phyloP scores from a whole-genome alignment of 2,797 vertebrate species.

The Peromyscus attwateri region DNA sequence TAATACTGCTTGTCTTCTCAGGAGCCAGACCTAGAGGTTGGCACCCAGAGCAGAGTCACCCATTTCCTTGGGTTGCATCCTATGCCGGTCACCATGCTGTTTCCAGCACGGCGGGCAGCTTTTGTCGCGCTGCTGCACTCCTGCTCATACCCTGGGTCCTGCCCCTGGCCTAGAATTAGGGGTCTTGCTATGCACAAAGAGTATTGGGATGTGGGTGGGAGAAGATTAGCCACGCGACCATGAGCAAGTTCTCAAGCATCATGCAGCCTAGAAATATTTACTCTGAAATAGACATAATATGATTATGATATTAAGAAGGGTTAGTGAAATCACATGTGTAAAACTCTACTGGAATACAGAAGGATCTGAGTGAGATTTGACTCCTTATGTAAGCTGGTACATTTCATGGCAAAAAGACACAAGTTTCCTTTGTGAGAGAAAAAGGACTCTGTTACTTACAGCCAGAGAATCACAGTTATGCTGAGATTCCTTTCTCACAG shows the following conservation, averaged over 20 bases:
- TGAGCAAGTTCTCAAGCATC: not conserved
- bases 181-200: not conserved
- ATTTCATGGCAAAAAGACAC: not conserved
- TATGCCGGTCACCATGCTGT: not conserved
- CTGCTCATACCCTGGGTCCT: accelerated
- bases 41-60: not conserved
- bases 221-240: not conserved
- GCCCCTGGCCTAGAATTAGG: not conserved
- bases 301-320: not conserved
- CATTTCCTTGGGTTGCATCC: not conserved
- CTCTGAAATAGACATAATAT: not conserved
- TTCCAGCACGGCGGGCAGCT: not conserved
- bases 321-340: not conserved
- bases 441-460: not conserved
- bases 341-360: not conserved
- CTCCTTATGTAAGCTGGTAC: not conserved
- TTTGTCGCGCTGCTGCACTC: not conserved
- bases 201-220: not conserved
- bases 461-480: not conserved
- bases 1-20: not conserved
- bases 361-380: not conserved
- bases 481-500: not conserved
- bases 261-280: not conserved
- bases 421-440: not conserved
- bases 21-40: not conserved